Evolutionary conservation across 2,888 invertebrate species (phyloP), one percentile per base, ranked within the genome.

Genomic region (Endotricha flammealis): DNA sequence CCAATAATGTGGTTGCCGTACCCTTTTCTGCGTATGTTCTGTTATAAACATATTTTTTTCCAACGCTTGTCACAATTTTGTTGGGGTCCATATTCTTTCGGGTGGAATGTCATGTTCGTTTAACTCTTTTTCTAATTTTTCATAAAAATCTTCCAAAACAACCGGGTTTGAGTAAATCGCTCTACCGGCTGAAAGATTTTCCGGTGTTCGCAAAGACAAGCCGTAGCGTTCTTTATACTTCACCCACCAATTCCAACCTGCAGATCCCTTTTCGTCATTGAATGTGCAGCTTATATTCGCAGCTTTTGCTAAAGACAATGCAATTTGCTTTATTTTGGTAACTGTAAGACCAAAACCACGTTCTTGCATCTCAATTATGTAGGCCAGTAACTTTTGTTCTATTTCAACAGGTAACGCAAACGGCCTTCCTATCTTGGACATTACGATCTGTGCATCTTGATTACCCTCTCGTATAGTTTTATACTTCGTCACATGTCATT

Each of bases 231-330:
- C 20, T 34, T 42, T 39, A 27, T 34, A 42, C 24, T 32, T 14
- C 14, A 36, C 34, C 42, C 45, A 45, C 45, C 45, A 45, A 12
- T 34, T 36, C 36, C 39, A 36, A 30, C 37, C 37, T 31, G 40
- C 42, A 35, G 27, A 30, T 27, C 28, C 25, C 34, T 45, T 45
- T 12, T 30, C 30, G n/a, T 29, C 11, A 33, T 40, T 39, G 20
- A 39, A 40, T 24, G 41, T 28, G 17, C 16, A 32, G 17, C 32
- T 20, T 12, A 20, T 29, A 7, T 38, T 33, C 17, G 32, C 33
- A 17, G 36, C 36, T 36, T 39, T 36, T 20, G 44, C 41, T 29
- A 36, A 36, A 23, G 33, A 27, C 1, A 36, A 36, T 20, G 39
- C 41, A 11, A 39, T 34, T 44, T 36, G 25, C 25, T 29, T 44